Percentiles rank a stretch among this genome's conserved stretches.
Conservation (phyloP, 1,140 invertebrate species). For the Drosophila pseudoananassae region DNA sequence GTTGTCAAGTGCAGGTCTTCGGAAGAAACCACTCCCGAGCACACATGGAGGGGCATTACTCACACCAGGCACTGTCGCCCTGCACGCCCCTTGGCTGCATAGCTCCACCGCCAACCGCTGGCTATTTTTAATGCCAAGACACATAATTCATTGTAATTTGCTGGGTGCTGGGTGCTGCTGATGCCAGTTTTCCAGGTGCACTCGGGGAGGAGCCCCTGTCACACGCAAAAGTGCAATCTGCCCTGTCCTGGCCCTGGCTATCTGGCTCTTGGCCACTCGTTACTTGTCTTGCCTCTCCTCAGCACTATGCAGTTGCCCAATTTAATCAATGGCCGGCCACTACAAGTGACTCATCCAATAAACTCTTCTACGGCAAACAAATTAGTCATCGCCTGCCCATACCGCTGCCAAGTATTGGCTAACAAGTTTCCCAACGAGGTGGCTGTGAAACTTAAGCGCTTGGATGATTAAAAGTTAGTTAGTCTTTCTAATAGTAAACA, state of each 20-base stretch:
- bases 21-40: conserved; percentile 30
- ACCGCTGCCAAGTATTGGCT: conserved; percentile 15
- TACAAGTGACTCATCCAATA: conserved; percentile 50
- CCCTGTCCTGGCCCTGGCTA: too few species aligned
- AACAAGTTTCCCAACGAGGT: conserved; percentile 9
- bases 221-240: conserved; percentile 64
- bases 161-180: conserved; percentile 1
- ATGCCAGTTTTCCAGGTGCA: conserved; percentile 68
- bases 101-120: conserved; percentile 1
- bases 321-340: conserved; percentile 45
- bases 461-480: too few species aligned
- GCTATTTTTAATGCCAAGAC: conserved; percentile 78
- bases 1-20: conserved; percentile 57
- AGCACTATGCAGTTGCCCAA: conserved; percentile 20
- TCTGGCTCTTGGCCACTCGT: too few species aligned
- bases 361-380: conserved; percentile 54
- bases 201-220: conserved; percentile 36
- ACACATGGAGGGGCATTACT: conserved; percentile 52
- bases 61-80: conserved; percentile 59
- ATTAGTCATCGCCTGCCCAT: conserved; percentile 61
- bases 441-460: not conserved
- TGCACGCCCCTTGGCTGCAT: not conserved
- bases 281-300: not conserved
- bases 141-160: conserved; percentile 81
- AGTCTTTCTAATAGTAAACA: too few species aligned